Base-by-base conservation (phyloP, 2,797 vertebrate genomes). In the Rhynchonycteris naso region DNA sequence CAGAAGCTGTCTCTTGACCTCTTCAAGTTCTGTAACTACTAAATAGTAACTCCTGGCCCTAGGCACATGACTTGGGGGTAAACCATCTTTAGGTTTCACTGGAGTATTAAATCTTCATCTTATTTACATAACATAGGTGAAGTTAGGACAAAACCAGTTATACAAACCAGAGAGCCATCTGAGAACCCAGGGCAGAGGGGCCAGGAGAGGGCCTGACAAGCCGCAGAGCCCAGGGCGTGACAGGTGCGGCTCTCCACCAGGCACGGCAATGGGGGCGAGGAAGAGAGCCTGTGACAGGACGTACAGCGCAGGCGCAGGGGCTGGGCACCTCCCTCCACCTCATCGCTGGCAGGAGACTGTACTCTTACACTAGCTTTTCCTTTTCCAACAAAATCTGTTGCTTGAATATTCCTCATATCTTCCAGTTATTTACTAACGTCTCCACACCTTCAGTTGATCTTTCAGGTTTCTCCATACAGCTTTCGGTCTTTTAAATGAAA, bases 361-460 rank as follows among this genome's bases (percentile, higher is more conserved):
- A 26, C 24, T 71, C 59, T 35, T 54, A 81, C 74, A 63, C 50
- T 50, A 30, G 28, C 7, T 72, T 47, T 86, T 78, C 26, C n/a
- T 86, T 78, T n/a, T 30, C n/a, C 22, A 38, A 5, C 7, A 5
- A 16, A 38, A 15, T 65, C 50, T 35, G 58, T 74, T 68, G 22
- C 47, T 50, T 95, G 19, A 87, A 7, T 71, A 79, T 33, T 71
- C n/a, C 43, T 47, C 63, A 38, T 30, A 13, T n/a, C 38, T 33
- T 72, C 58, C 59, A 86, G 38, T 84, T 72, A 90, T 47, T 92
- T 87, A 87, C 74, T 43, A 59, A 78, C 35, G 24, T 58, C n/a
- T 74, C 54, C 24, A 33, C 0, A 21, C 52, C 66, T 93, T 52
- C 22, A 30, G 38, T 1, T 30, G 47, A 47, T 43, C 33, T 71